Evolutionary conservation across 1,140 invertebrate genomes (phyloP).

Genomic region (Gryllus bimaculatus): DNA sequence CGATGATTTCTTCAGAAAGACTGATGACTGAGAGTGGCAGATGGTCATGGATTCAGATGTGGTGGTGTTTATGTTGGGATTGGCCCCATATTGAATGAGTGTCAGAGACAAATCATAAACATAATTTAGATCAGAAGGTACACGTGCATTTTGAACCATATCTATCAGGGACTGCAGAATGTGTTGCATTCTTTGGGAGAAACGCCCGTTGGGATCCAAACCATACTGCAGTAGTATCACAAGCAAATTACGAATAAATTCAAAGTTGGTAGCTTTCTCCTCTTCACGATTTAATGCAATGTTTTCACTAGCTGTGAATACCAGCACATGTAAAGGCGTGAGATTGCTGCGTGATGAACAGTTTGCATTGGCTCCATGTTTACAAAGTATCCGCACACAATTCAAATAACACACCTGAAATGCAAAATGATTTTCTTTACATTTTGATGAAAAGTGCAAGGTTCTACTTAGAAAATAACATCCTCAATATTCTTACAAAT

Average conservation of each 20-base stretch:
- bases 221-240: slow-evolving; percentile 57
- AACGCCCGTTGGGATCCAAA: slow-evolving; percentile 50
- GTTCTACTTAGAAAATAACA: too few relatives aligned
- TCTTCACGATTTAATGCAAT: slow-evolving; percentile 49
- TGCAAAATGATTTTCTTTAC: slow-evolving; percentile 2
- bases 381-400: slow-evolving; percentile 56
- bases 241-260: slow-evolving; percentile 55
- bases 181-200: slow-evolving; percentile 47
- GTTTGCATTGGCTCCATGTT: slow-evolving; percentile 62
- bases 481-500: too few relatives aligned
- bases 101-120: slow-evolving; percentile 58
- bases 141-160: slow-evolving; percentile 57
- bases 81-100: slow-evolving; percentile 51
- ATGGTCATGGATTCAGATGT: slow-evolving; percentile 12
- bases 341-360: slow-evolving; percentile 58
- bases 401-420: slow-evolving; percentile 61
- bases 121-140: slow-evolving; percentile 52
- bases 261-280: slow-evolving; percentile 53
- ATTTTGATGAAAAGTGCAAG: neutral
- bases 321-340: slow-evolving; percentile 60
- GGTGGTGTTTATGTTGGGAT: slow-evolving; percentile 47
- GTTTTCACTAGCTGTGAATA: slow-evolving; percentile 63
- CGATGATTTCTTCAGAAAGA: slow-evolving; percentile 50
- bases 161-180: slow-evolving; percentile 57
- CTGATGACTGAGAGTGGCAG: slow-evolving; percentile 30